Base-by-base conservation (phyloP, 2,888 invertebrate genomes). In the Andrena bicolor region DNA sequence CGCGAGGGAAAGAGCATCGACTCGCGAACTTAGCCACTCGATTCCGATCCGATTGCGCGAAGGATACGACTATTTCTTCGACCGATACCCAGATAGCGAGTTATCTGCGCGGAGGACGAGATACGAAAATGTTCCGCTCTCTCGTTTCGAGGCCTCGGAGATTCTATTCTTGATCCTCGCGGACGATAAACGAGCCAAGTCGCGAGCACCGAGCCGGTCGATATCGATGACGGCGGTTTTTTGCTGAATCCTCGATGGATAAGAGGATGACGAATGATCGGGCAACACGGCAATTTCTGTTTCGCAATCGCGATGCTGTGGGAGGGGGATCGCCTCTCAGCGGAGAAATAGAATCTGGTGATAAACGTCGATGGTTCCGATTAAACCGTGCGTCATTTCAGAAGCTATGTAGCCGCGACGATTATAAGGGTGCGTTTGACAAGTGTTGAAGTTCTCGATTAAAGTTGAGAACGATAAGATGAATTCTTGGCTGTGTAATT, bases 41-140 rank as follows among this genome's bases (percentile, higher is more conserved):
- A 80, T 82, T 66, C 2, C 74, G 74, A 87, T 75, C 80, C 60
- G 63, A 78, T 88, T 85, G 76, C n/a, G n/a, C 77, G 71, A 60
- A 68, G 65, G 78, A 78, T 75, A 48, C 28, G 84, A 83, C 78
- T 83, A 76, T 83, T 78, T 60, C 76, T 81, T 83, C 41, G 58
- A 65, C 51, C 65, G 87, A 86, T 85, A 81, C 65, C 30, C 56
- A 76, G 68, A 80, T 72, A 80, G 60, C 48, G 70, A 83, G 82
- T 80, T 88, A 88, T 86, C 88, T 81, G 23, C 23, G 23, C 1
- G 10, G 30, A 20, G 32, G n/a, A 48, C 28, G 63, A 74, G 78
- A 82, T 81, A 82, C 53, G 71, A 76, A 83, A 64, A 80, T 73
- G 51, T 64, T 16, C 35, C 70, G 51, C 60, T 86, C 80, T 86